phyloP scores from a whole-genome alignment of 2,113 vertebrate species.

The Scalopus aquaticus region DNA sequence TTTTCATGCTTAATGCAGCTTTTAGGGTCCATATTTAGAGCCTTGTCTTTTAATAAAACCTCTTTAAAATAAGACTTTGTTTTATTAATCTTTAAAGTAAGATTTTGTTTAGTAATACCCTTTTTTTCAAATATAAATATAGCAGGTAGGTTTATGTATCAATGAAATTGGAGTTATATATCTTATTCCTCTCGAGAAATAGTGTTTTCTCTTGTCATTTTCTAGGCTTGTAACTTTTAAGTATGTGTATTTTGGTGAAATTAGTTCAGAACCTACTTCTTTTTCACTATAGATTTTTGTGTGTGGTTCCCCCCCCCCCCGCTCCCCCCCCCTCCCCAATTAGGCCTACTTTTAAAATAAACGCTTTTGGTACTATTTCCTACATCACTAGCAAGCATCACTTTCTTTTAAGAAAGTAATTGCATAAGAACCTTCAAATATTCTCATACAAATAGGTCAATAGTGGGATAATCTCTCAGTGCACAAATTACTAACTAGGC shows the following conservation, averaged over 20 bases:
- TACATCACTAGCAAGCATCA: not conserved
- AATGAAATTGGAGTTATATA: not conserved
- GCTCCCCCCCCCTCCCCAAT: too few relatives aligned
- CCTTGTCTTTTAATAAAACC: not conserved
- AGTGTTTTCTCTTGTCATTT: not conserved
- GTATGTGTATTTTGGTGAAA: not conserved
- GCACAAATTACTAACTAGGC: slow-evolving; percentile 60
- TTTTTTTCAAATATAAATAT: not conserved
- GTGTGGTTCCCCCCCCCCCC: too few relatives aligned
- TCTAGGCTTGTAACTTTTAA: not conserved
- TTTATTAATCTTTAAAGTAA: not conserved
- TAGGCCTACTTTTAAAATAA: slow-evolving; percentile 28
- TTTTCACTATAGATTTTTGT: not conserved
- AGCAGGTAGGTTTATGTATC: not conserved
- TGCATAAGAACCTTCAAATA: not conserved
- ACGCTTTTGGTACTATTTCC: not conserved
- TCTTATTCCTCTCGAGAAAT: not conserved
- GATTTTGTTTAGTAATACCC: not conserved
- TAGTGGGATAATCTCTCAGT: not conserved
- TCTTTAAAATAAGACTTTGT: not conserved
- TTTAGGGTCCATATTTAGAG: not conserved
- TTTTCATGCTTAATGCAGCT: not conserved
- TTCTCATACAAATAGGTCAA: slow-evolving; percentile 58
- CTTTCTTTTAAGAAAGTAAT: slow-evolving; percentile 26
- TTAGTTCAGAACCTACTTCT: not conserved